Evolutionary conservation across 2,888 invertebrate genomes (phyloP).

Genomic region (Andrena minutula): DNA sequence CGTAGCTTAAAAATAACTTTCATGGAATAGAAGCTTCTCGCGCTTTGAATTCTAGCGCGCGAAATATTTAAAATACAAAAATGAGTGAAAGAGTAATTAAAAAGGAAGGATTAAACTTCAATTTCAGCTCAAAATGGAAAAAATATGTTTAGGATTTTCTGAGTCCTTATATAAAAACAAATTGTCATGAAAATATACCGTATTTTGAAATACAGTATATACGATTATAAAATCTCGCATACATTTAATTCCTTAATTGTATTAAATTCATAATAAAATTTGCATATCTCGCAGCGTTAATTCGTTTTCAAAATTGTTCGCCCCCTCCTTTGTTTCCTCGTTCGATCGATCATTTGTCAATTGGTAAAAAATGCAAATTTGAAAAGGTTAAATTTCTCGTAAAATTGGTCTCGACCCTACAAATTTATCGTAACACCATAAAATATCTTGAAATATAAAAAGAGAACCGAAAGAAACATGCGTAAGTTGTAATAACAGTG

Average conservation of each 20-base stretch:
- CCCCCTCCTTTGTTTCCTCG: conserved; percentile 32
- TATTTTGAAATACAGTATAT: no score
- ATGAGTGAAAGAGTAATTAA: no score
- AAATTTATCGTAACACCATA: conserved; percentile 26
- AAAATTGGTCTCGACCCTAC: conserved; percentile 7
- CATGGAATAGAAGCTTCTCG: no score
- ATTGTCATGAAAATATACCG: no score
- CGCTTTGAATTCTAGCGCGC: no score
- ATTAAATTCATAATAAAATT: not conserved
- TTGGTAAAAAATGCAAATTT: conserved; percentile 11
- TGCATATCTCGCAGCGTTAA: not conserved
- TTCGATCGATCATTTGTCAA: conserved; percentile 5
- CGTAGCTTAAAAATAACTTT: no score
- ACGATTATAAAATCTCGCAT: no score
- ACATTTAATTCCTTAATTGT: not conserved
- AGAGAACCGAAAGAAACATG: conserved; percentile 8
- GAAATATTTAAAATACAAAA: no score
- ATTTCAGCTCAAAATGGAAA: no score
- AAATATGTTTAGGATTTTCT: no score
- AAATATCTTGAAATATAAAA: not conserved
- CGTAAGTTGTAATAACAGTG: conserved; percentile 25
- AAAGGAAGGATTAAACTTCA: no score
- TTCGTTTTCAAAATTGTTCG: not conserved
- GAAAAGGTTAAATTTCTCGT: conserved; percentile 35
- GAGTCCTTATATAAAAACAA: no score